Conservation (phyloP, 2,888 invertebrate species). For the Hypsopygia costalis region DNA sequence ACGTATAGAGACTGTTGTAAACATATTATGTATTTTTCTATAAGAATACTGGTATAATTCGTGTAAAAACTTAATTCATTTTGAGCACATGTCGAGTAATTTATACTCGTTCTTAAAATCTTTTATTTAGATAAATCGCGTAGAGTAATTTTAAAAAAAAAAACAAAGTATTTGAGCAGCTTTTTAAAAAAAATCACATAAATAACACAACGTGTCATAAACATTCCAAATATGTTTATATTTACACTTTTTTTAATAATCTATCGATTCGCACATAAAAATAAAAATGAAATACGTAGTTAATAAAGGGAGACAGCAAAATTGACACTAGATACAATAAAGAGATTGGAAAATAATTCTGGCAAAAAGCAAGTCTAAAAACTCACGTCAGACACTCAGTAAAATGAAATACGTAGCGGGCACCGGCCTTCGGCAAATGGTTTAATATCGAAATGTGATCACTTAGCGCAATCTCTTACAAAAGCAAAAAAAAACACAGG, state of each 20-base stretch:
- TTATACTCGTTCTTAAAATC: too few relatives aligned
- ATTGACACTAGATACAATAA: slow-evolving; percentile 64
- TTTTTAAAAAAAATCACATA: too few relatives aligned
- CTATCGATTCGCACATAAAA: not conserved
- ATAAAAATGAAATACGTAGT: slow-evolving; percentile 19
- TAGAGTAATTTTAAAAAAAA: too few relatives aligned
- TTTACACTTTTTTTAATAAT: too few relatives aligned
- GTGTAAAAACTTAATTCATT: too few relatives aligned
- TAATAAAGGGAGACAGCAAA: slow-evolving; percentile 43
- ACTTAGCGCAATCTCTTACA: slow-evolving; percentile 80
- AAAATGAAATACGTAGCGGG: slow-evolving; percentile 79
- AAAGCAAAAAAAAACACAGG: slow-evolving; percentile 70
- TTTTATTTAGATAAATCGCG: too few relatives aligned
- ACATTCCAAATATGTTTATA: not conserved
- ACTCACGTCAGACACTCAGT: slow-evolving; percentile 78
- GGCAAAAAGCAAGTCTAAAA: slow-evolving; percentile 74
- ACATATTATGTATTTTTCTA: too few relatives aligned
- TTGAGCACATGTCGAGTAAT: too few relatives aligned
- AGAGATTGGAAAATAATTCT: slow-evolving; percentile 72
- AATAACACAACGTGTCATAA: too few relatives aligned
- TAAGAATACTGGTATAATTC: too few relatives aligned
- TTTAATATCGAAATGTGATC: slow-evolving; percentile 81
- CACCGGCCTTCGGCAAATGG: slow-evolving; percentile 77
- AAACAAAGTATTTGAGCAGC: too few relatives aligned
- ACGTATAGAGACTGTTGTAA: too few relatives aligned